A percentile compares a stretch with the other conserved stretches of the same genome.
phyloP scores from a whole-genome alignment of 37 sponge, comb jelly and placozoan genomes.

The Halichondria panicea region DNA sequence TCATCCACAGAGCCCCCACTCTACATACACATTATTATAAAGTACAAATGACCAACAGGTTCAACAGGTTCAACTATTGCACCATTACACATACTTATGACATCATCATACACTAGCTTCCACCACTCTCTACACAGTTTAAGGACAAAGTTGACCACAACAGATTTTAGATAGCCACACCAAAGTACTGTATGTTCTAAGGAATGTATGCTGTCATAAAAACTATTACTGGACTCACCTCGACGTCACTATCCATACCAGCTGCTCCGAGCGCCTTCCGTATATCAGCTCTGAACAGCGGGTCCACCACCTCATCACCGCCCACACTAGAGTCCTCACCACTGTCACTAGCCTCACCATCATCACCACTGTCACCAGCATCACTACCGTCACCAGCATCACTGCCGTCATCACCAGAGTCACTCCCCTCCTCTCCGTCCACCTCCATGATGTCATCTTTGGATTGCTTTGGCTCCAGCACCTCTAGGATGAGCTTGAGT shows the following conservation, averaged over 20 bases:
- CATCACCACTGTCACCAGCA: conserved; percentile 5
- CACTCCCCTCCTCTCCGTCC: conserved; percentile 21
- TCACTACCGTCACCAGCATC: background rate
- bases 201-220: background rate
- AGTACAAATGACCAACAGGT: too few species aligned
- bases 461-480: conserved; percentile 43
- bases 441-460: conserved; percentile 20
- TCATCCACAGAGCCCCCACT: conserved; percentile 56
- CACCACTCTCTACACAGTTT: too few species aligned
- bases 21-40: background rate
- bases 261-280: conserved; percentile 65
- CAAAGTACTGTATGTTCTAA: too few species aligned
- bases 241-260: conserved; percentile 29
- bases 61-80: too few species aligned
- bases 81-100: too few species aligned
- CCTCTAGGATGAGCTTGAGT: conserved; percentile 21
- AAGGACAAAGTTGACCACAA: too few species aligned
- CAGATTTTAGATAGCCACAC: too few species aligned
- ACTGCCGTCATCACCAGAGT: background rate
- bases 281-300: conserved; percentile 47
- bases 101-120: too few species aligned
- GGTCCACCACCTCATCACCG: conserved; percentile 36
- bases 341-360: conserved; percentile 21
- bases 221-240: conserved; percentile 16
- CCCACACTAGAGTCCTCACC: background rate